Evolutionary conservation across 23 tunicate species (phyloP).

Genomic region (Phallusia fumigata): DNA sequence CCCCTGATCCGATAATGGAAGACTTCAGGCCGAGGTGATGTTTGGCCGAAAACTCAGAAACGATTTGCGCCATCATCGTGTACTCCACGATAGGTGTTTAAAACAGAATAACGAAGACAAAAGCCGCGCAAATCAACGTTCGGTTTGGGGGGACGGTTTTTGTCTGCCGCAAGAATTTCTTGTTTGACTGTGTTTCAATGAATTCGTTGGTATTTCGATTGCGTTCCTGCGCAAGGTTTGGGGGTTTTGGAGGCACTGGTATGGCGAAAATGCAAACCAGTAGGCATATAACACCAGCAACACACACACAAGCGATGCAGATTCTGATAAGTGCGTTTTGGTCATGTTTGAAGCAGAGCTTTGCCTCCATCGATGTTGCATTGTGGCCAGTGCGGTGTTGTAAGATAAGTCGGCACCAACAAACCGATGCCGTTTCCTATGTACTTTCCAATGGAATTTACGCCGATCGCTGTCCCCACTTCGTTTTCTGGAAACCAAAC

Average conservation of each 20-base stretch:
- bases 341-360: not conserved
- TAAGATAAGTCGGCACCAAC: not conserved
- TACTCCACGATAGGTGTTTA: too few relatives aligned
- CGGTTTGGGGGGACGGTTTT: not conserved
- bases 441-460: not conserved
- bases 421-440: not conserved
- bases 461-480: too few relatives aligned
- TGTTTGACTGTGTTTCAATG: too few relatives aligned
- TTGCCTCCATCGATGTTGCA: not conserved
- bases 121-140: too few relatives aligned
- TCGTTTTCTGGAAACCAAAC: not conserved
- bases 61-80: too few relatives aligned
- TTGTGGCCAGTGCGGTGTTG: too few relatives aligned
- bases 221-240: not conserved
- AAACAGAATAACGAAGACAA: not conserved
- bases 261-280: not conserved
- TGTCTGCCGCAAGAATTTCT: not conserved
- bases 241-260: not conserved
- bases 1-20: too few relatives aligned
- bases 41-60: not conserved
- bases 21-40: not conserved
- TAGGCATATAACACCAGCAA: not conserved
- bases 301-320: not conserved
- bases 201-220: too few relatives aligned
- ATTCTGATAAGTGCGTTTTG: not conserved